phyloP scores from a whole-genome alignment of 2,888 invertebrate genomes.

The Dolichopus griseipennis region DNA sequence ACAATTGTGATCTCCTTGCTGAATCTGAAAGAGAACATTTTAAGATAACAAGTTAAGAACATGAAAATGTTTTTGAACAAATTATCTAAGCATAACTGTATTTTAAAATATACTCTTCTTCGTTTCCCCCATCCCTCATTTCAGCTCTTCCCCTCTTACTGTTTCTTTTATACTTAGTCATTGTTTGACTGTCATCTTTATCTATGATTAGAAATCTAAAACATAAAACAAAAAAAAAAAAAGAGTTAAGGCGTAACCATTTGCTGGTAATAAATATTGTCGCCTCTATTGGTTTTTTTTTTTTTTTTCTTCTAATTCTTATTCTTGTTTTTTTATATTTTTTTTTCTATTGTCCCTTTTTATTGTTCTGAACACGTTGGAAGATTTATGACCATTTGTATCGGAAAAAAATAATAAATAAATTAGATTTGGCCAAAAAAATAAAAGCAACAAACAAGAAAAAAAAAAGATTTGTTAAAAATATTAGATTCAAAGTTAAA shows the following conservation, averaged over 20 bases:
- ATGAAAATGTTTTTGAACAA: too few species aligned
- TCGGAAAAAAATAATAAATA: background rate
- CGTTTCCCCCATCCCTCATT: too few species aligned
- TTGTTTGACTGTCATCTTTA: background rate
- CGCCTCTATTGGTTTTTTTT: background rate
- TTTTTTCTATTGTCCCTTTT: background rate
- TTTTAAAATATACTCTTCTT: too few species aligned
- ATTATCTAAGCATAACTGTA: too few species aligned
- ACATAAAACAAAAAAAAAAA: background rate
- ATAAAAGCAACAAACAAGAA: background rate
- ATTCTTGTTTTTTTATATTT: too few species aligned
- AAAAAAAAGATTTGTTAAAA: background rate
- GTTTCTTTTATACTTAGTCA: background rate
- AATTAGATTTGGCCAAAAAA: background rate
- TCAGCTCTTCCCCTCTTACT: background rate
- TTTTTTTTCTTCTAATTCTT: background rate
- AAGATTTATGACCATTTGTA: background rate
- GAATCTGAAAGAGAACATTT: too few species aligned
- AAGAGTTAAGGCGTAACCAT: conserved; percentile 4
- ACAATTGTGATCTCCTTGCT: too few species aligned
- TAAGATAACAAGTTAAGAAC: too few species aligned
- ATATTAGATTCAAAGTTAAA: too few species aligned
- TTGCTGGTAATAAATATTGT: background rate
- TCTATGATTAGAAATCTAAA: background rate
- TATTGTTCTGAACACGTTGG: background rate